Evolutionary conservation across 2,113 vertebrate species (phyloP).

Genomic region (Callionymus lyra): DNA sequence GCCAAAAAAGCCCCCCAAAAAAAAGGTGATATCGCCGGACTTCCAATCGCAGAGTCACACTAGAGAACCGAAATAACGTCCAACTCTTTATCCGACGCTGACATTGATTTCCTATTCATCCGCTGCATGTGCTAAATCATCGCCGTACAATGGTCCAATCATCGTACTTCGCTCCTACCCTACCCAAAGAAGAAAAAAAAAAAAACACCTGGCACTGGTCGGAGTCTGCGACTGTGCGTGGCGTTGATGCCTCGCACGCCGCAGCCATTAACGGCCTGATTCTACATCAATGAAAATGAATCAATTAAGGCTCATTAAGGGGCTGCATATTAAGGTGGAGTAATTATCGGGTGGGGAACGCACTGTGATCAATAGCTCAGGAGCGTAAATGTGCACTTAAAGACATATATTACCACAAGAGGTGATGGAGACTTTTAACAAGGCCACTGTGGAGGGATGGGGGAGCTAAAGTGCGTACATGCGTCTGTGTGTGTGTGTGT

Average conservation of each 20-base stretch:
- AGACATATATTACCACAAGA: constrained; percentile 61
- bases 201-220: constrained; percentile 54
- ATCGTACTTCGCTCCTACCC: constrained; percentile 46
- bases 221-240: constrained; percentile 34
- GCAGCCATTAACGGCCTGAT: constrained; percentile 47
- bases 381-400: constrained; percentile 60
- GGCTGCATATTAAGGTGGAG: constrained; percentile 57
- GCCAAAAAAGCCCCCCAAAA: too few relatives aligned
- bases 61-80: constrained; percentile 45
- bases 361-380: constrained; percentile 57
- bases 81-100: constrained; percentile 37
- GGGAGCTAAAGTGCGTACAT: constrained; percentile 40
- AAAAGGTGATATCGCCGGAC: too few relatives aligned
- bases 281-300: constrained; percentile 63
- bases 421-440: constrained; percentile 58
- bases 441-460: constrained; percentile 37
- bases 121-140: constrained; percentile 67
- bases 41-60: background rate
- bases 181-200: constrained; percentile 4
- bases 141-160: constrained; percentile 72
- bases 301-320: constrained; percentile 61
- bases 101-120: constrained; percentile 75
- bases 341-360: constrained; percentile 54
- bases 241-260: constrained; percentile 36
- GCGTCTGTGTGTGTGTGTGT: constrained; percentile 13